Evolutionary conservation across 1,140 invertebrate species (phyloP), one percentile per base, ranked within the genome.

Genomic region (Pinna nobilis): DNA sequence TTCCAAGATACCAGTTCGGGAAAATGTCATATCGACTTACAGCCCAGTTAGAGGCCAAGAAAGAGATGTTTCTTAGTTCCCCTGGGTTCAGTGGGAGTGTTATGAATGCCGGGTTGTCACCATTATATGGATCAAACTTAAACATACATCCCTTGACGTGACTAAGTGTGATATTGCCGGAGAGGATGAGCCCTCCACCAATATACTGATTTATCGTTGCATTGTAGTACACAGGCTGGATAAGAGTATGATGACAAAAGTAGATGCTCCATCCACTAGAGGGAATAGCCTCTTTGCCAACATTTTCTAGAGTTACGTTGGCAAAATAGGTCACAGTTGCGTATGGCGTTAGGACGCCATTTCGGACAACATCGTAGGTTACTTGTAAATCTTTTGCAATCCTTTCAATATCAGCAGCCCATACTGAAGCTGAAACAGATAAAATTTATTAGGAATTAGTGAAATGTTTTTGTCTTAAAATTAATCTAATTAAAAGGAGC

Each of bases 61-160:
- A 69, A 11, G 60, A 67, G 32, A 84, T 70, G 11, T 74, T 71
- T 23, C 76, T 37, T n/a, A 44, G 25, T 39, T 76, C 70, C 5
- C 76, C 76, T 7, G 74, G 69, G 2, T 50, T 25, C 37, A 86
- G 63, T 2, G 72, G 64, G 20, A 68, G 47, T n/a, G 57, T 67
- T 33, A 39, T 39, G 39, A 69, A 75, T 5, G 51, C n/a, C n/a
- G 15, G 11, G 20, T 75, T 75, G 59, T 65, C 61, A 23, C 73
- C 66, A 15, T 61, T 81, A 79, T 25, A 67, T 49, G 28, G 65
- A 18, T 44, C 74, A 33, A 51, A 49, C 39, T 76, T 76, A 60
- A 79, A 83, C 70, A 84, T 76, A 20, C 77, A 79, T 1, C 84
- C 84, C 15, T 82, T 77, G 0, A 80, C 75, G 60, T 86, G 84